These are phyloP conservation scores for Pseudomugil gertrudae DNA, from an alignment of 2,797 vertebrate species.

Conservation along the genomic window DNA sequence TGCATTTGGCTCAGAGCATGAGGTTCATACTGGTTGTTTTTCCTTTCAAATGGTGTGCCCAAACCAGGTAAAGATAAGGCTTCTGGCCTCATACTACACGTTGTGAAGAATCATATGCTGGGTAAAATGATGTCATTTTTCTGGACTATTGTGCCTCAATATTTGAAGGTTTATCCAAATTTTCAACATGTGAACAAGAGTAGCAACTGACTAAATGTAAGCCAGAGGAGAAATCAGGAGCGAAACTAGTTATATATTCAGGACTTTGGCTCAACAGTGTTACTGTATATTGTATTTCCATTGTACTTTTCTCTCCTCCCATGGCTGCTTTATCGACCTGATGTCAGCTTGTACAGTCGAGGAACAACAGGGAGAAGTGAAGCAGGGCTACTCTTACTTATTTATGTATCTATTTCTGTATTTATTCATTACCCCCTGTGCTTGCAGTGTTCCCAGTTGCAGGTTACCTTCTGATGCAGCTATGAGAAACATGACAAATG, in stretches of 20 bases:
- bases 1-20: slow-evolving; percentile 23
- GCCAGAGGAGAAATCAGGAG: slow-evolving; percentile 24
- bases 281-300: slow-evolving; percentile 53
- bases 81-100: not conserved
- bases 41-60: not conserved
- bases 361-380: slow-evolving; percentile 66
- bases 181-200: not conserved
- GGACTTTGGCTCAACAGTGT: slow-evolving; percentile 40
- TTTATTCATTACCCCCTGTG: slow-evolving; percentile 75
- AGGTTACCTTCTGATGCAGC: slow-evolving; percentile 54
- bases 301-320: slow-evolving; percentile 56
- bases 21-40: slow-evolving; percentile 30
- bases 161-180: slow-evolving; percentile 6
- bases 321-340: slow-evolving; percentile 70
- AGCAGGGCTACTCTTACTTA: slow-evolving; percentile 68
- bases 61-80: slow-evolving; percentile 22
- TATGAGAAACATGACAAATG: slow-evolving; percentile 71
- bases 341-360: slow-evolving; percentile 58
- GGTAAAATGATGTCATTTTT: slow-evolving; percentile 3
- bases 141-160: not conserved
- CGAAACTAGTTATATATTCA: slow-evolving; percentile 17
- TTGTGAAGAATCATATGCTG: slow-evolving; percentile 8
- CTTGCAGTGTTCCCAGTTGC: slow-evolving; percentile 58
- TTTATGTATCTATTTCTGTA: slow-evolving; percentile 81
- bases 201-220: not conserved